Conservation (phyloP, 2,888 invertebrate species). For the Ferrisia virgata region DNA sequence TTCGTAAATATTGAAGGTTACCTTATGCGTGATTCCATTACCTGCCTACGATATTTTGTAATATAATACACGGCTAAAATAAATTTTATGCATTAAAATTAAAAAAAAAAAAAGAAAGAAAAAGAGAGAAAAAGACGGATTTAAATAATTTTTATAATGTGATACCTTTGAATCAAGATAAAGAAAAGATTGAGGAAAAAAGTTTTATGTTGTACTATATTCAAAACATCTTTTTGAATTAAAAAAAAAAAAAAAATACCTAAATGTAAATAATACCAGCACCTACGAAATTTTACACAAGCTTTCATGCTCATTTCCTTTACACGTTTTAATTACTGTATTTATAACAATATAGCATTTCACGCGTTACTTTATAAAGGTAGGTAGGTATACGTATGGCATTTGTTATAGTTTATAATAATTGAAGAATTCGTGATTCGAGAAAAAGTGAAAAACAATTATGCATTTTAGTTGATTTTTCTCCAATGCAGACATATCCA, state of each 20-base stretch:
- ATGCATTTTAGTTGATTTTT: no score
- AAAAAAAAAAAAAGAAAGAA: no score
- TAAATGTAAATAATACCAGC: not conserved
- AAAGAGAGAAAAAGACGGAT: conserved; percentile 5
- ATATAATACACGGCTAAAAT: not conserved
- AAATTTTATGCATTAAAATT: conserved; percentile 26
- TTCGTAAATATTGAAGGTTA: conserved; percentile 30
- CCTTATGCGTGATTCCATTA: conserved; percentile 13
- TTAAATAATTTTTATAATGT: not conserved
- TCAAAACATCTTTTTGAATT: not conserved
- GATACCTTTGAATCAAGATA: conserved; percentile 17
- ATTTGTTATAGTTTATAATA: no score
- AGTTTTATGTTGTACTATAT: not conserved
- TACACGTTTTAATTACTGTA: not conserved
- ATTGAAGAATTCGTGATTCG: no score
- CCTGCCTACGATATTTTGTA: not conserved
- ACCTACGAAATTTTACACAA: not conserved
- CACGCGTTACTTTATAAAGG: no score
- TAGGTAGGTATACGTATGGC: no score
- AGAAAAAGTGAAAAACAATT: no score
- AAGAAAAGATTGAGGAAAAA: not conserved
- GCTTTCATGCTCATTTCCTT: not conserved
- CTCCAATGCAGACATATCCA: no score
- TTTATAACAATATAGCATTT: not conserved
- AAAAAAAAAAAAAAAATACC: not conserved